Conservation (phyloP, 2,888 invertebrate species). For the Acleris laterana region DNA sequence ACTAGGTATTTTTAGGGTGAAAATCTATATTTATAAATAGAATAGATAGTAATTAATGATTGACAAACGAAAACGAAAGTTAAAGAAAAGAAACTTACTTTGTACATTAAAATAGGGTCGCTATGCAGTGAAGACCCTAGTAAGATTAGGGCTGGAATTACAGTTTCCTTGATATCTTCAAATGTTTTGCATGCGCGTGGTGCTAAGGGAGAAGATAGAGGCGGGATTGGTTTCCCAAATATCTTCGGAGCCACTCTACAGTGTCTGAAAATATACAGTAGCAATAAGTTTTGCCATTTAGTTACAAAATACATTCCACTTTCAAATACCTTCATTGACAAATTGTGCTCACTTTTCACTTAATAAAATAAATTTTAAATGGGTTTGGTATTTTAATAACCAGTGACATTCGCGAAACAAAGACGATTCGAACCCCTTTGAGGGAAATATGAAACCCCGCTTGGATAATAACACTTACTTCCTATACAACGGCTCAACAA, state of each 20-base stretch:
- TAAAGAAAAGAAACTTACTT: conserved; percentile 72
- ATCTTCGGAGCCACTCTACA: conserved; percentile 90
- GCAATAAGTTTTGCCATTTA: not conserved
- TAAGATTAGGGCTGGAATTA: conserved; percentile 93
- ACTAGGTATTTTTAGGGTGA: no score
- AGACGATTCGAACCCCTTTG: no score
- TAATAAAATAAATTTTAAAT: no score
- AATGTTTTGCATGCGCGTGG: conserved; percentile 88
- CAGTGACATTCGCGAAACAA: no score
- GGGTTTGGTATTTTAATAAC: no score
- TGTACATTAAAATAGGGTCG: conserved; percentile 96
- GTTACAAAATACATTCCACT: no score
- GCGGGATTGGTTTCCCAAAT: conserved; percentile 82
- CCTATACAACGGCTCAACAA: conserved; percentile 94
- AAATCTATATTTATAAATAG: no score
- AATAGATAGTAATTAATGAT: no score
- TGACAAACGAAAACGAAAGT: not conserved
- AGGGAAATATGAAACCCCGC: no score
- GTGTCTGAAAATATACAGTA: conserved; percentile 79
- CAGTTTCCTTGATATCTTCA: conserved; percentile 88
- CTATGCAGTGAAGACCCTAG: conserved; percentile 95
- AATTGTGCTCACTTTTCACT: no score
- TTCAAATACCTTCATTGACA: no score
- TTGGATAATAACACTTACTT: conserved; percentile 71
- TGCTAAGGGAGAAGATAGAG: conserved; percentile 83